Evolutionary conservation across 2,113 vertebrate species (phyloP), one percentile per base, ranked within the genome.

Genomic region (Onychostoma macrolepis): DNA sequence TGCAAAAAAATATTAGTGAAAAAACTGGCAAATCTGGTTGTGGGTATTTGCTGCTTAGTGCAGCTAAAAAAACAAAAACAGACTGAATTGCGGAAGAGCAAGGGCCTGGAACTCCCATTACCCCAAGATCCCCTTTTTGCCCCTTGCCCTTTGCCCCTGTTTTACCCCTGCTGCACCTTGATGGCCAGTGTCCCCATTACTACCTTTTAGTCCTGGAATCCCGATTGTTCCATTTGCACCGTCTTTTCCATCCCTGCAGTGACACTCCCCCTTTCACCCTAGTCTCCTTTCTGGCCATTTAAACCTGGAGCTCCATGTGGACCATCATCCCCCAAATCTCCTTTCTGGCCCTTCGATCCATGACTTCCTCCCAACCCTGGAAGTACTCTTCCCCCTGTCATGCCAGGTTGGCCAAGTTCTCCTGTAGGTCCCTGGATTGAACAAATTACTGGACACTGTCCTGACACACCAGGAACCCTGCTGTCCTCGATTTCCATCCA

Each of bases 51-150:
- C 69, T 0, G 0, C 41, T 65, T 36, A 85, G 67, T 19, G 11
- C 61, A 28, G 92, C 94, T 0, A 91, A 91, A 90, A 96, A 95
- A 11, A 91, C 91, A 90, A 96, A 95, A 11, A 91, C 91, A 1
- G 95, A 94, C 45, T 93, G 90, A 50, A 95, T 92, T 83, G 87
- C 85, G 0, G 91, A 88, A 30, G 92, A 83, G 80, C 94, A 96
- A 13, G 92, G 94, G 0, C 95, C 94, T 0, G 92, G 93, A 0
- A 15, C 5, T 10, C 95, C 95, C 33, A 13, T 88, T 13, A 85
- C 0, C 19, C 95, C 95, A 30, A 80, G 12, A 4, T 74, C 6
- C 33, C 93, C 92, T 45, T 85, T 80, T 10, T 87, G 78, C 8
- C 95, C 95, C 24, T 89, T 69, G 3, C 56, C 4, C 28, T n/a